Evolutionary conservation across 2,888 invertebrate genomes (phyloP), one percentile per base, ranked within the genome.

Genomic region (Helicoverpa assulta): DNA sequence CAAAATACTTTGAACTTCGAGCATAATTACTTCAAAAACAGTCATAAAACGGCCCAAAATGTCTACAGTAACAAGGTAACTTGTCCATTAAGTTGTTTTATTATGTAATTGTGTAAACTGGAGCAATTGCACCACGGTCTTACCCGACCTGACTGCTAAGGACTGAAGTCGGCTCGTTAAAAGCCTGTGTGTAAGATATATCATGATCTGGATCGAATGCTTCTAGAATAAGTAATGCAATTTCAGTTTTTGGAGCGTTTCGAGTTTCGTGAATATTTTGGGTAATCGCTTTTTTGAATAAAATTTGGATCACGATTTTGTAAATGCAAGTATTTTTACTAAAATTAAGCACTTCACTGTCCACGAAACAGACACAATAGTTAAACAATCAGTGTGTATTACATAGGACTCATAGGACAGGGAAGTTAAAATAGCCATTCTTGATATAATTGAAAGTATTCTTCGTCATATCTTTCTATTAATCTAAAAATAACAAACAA

Each of bases 21-120:
- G n/a, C n/a, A 18, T 43, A 18, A 59, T 55, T 58, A 47, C 53
- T 43, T 43, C 21, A 66, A 58, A 64, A 51, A 73, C 54, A 37
- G 33, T 53, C 18, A 53, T 78, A 72, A 73, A 19, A 14, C 12
- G 52, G 53, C n/a, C 67, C 50, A 69, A 33, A 80, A 58, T 72
- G 69, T 64, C 69, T 65, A 70, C 66, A 74, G 82, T 87, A 81
- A 75, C 68, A 73, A 81, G 26, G 88, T 86, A 87, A 88, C 80
- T 83, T 87, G 89, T 91, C 86, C 85, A 88, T 90, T 91, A 90
- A 89, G 87, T 86, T 85, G 67, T 80, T 83, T 93, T 92, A 40
- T 40, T 40, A 90, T 89, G 92, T 92, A 94, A 94, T 82, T 81
- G 82, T 51, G 60, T 61, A 92, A 91, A 91, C 89, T 93, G 78